Percentiles rank a stretch among this genome's conserved stretches.
Evolutionary conservation across 2,888 invertebrate genomes (phyloP).

Genomic region (Tetrapedia diversipes): DNA sequence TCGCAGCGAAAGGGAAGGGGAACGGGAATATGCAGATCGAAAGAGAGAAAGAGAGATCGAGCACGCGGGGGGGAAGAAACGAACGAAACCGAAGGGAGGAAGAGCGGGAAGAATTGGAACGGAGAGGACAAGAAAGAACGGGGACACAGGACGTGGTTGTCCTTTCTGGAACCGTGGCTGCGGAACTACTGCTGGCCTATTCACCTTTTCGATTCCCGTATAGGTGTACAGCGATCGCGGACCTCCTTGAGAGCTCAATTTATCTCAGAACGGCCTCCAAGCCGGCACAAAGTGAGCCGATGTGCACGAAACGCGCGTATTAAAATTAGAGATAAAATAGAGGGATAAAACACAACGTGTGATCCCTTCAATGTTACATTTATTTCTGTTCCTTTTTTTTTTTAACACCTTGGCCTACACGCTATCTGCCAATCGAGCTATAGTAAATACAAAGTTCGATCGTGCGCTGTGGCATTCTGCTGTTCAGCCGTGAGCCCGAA

Average conservation of each 20-base stretch:
- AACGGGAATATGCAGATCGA: background rate
- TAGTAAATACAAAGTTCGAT: too few species aligned
- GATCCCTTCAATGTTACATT: too few species aligned
- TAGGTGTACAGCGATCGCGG: constrained; percentile 61
- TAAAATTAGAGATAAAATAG: too few species aligned
- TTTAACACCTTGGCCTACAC: too few species aligned
- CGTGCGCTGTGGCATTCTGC: too few species aligned
- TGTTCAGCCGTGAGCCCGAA: too few species aligned
- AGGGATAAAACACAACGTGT: too few species aligned
- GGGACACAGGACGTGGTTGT: constrained; percentile 46
- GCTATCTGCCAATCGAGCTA: too few species aligned
- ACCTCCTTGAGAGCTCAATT: constrained; percentile 71
- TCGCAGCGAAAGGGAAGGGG: constrained; percentile 21
- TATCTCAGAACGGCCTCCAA: constrained; percentile 64
- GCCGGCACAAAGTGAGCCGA: constrained; percentile 51
- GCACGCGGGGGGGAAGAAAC: constrained; percentile 4
- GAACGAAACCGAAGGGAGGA: background rate
- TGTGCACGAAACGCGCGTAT: constrained; percentile 37
- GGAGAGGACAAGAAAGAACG: constrained; percentile 6
- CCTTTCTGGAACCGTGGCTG: constrained; percentile 50
- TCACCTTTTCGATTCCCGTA: constrained; percentile 67
- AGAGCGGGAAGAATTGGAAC: background rate
- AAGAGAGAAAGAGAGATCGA: background rate
- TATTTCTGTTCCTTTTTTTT: too few species aligned
- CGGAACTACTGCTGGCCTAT: constrained; percentile 61